phyloP scores from a whole-genome alignment of 2,113 vertebrate genomes.

The Microcebus murinus region DNA sequence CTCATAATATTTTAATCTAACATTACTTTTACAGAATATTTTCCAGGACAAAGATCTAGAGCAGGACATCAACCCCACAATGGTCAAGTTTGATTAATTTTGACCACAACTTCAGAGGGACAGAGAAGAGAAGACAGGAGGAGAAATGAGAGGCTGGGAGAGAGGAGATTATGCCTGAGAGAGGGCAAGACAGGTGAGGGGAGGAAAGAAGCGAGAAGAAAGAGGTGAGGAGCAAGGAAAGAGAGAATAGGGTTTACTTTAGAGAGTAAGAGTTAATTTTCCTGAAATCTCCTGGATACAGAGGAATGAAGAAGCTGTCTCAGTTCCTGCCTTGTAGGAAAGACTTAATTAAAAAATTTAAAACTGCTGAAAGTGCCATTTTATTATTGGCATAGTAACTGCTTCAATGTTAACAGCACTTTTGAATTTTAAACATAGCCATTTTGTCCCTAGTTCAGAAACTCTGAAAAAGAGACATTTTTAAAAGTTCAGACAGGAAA shows the following conservation, averaged over 20 bases:
- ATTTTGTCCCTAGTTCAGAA: background rate
- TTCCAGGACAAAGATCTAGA: background rate
- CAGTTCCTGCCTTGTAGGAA: conserved; percentile 23
- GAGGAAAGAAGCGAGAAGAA: background rate
- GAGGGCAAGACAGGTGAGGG: background rate
- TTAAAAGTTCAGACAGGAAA: conserved; percentile 11
- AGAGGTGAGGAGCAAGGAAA: background rate
- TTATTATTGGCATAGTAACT: conserved; percentile 14
- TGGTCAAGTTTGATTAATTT: background rate
- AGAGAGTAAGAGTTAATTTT: background rate
- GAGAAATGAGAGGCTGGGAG: background rate
- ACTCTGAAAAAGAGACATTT: background rate
- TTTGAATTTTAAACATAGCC: conserved; percentile 41
- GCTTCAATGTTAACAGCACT: background rate
- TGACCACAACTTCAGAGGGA: background rate
- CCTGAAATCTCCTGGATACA: background rate
- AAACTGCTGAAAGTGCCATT: conserved; percentile 41
- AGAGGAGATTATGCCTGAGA: background rate
- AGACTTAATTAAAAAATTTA: conserved; percentile 44
- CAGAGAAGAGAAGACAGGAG: background rate
- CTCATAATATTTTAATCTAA: background rate
- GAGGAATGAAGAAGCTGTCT: background rate
- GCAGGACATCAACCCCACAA: background rate
- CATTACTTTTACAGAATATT: background rate
- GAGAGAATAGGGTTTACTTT: background rate